phyloP scores from a whole-genome alignment of 1,140 invertebrate genomes.

The Spodoptera frugiperda region DNA sequence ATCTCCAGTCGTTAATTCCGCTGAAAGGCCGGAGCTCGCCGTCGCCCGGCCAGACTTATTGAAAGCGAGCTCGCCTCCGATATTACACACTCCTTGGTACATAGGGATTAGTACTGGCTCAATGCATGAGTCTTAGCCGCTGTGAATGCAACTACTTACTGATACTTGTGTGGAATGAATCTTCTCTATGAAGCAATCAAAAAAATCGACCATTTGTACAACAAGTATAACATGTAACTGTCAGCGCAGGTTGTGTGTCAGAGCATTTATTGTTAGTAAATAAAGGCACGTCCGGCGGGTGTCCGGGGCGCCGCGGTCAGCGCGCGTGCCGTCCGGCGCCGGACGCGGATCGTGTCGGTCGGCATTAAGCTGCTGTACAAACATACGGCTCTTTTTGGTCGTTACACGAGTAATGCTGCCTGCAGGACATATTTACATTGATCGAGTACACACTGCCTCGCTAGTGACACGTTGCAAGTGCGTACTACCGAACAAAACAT shows the following conservation, averaged over 20 bases:
- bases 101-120: too few relatives aligned
- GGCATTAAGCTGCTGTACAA: neutral
- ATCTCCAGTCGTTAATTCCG: conserved; percentile 14
- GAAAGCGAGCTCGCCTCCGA: too few relatives aligned
- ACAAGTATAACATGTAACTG: too few relatives aligned
- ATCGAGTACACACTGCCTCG: too few relatives aligned
- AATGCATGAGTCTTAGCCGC: neutral
- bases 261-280: neutral
- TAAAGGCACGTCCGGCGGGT: neutral
- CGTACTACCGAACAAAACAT: too few relatives aligned
- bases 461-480: too few relatives aligned
- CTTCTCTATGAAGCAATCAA: too few relatives aligned
- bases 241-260: neutral
- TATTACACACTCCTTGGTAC: too few relatives aligned
- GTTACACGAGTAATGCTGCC: neutral
- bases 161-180: too few relatives aligned
- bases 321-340: conserved; percentile 14
- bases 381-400: neutral
- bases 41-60: neutral
- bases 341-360: neutral
- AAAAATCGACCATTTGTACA: too few relatives aligned
- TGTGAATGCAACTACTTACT: neutral
- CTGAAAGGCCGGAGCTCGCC: neutral
- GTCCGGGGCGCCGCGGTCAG: neutral
- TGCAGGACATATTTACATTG: neutral